Conservation (phyloP, 2,113 vertebrate species). For the Bufo bufo region DNA sequence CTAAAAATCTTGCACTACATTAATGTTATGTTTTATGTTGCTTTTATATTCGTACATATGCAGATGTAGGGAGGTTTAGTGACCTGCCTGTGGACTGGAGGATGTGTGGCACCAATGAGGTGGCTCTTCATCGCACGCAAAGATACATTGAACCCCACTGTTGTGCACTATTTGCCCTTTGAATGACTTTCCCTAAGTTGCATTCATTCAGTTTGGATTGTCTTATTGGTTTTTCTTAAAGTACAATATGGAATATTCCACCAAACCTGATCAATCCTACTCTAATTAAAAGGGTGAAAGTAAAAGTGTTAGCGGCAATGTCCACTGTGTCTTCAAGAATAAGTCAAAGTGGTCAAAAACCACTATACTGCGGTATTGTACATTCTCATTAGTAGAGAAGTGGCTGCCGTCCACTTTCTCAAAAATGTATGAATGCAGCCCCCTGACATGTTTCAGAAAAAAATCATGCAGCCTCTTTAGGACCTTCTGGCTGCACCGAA, state of each 20-base stretch:
- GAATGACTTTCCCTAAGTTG: neutral
- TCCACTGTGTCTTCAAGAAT: too few relatives aligned
- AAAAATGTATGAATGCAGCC: too few relatives aligned
- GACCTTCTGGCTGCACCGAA: too few relatives aligned
- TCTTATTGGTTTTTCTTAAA: neutral
- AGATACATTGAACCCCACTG: neutral
- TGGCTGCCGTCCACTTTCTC: too few relatives aligned
- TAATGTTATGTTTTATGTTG: neutral
- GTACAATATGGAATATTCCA: neutral
- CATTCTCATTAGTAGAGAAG: too few relatives aligned
- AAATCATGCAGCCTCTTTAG: too few relatives aligned
- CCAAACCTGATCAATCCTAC: too few relatives aligned
- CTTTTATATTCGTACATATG: neutral
- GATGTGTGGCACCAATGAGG: neutral
- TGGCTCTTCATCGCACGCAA: neutral
- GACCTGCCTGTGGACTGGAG: neutral
- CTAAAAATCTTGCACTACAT: slow-evolving; percentile 30
- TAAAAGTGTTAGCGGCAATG: too few relatives aligned
- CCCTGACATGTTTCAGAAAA: too few relatives aligned
- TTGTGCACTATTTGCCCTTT: neutral
- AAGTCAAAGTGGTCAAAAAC: too few relatives aligned
- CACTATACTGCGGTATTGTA: too few relatives aligned
- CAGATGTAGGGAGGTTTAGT: neutral
- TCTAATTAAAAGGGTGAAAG: too few relatives aligned
- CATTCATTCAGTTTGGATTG: neutral